Percentiles rank a stretch among this genome's conserved stretches.
phyloP scores from a whole-genome alignment of 2,113 vertebrate genomes.

The Probosciger aterrimus region DNA sequence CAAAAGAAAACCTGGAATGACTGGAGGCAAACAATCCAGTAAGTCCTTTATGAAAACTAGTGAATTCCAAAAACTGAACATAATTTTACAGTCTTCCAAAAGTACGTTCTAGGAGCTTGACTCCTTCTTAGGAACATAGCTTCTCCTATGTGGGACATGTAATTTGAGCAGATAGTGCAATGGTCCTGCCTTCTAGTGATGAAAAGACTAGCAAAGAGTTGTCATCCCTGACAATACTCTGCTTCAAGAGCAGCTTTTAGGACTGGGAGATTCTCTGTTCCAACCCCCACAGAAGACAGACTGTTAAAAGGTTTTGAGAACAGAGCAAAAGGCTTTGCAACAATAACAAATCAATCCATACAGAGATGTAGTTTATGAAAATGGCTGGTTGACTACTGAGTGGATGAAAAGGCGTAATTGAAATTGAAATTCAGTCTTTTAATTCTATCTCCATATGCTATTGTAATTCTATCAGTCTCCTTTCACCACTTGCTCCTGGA shows the following conservation, averaged over 20 bases:
- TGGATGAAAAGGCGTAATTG: not conserved
- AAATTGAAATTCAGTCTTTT: not conserved
- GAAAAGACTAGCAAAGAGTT: not conserved
- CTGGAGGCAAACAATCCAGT: not conserved
- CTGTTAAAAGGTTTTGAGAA: not conserved
- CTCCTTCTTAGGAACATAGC: not conserved
- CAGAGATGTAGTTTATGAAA: not conserved
- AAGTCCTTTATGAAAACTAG: not conserved
- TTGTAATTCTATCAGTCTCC: constrained; percentile 40
- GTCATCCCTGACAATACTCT: not conserved
- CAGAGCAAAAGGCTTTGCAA: not conserved
- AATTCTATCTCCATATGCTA: not conserved
- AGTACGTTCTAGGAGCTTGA: not conserved
- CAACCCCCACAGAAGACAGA: not conserved
- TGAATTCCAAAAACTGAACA: not conserved
- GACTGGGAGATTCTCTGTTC: not conserved
- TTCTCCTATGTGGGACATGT: not conserved
- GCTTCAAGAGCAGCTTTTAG: not conserved
- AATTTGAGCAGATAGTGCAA: not conserved
- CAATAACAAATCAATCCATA: constrained; percentile 51
- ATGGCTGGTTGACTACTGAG: constrained; percentile 7
- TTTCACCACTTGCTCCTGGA: not conserved
- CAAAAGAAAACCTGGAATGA: not conserved
- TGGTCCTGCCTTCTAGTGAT: accelerated
- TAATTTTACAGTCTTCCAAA: not conserved